Percentiles rank a stretch among this genome's conserved stretches.
Conservation (phyloP, 2,113 vertebrate species). For the Alligator sinensis region DNA sequence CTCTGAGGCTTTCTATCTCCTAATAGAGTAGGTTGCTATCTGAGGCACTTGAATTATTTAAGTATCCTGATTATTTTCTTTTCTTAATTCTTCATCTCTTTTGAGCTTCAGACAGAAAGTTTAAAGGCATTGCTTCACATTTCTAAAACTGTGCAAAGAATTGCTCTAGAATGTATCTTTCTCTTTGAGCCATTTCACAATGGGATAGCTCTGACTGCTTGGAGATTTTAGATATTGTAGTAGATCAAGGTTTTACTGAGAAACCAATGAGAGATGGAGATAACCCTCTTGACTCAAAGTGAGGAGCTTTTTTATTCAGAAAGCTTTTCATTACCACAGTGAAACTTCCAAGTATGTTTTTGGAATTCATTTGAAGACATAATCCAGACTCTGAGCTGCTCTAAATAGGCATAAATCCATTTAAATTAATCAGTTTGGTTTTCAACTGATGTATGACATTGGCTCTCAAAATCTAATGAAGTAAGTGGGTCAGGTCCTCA, state of each 20-base stretch:
- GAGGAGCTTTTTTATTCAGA: background rate
- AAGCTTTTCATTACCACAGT: background rate
- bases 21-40: background rate
- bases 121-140: background rate
- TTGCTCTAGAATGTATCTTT: background rate
- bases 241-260: background rate
- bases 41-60: background rate
- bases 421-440: no score
- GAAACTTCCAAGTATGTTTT: background rate
- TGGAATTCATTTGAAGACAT: background rate
- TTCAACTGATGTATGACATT: no score
- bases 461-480: background rate
- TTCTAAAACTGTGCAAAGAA: background rate
- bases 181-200: conserved; percentile 25
- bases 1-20: background rate
- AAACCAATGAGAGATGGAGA: background rate
- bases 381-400: background rate
- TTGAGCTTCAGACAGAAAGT: background rate
- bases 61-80: background rate
- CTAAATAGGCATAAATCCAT: background rate
- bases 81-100: background rate
- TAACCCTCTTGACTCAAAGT: background rate
- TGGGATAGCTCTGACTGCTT: background rate
- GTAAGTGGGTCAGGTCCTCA: background rate
- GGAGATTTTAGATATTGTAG: background rate